Evolutionary conservation across 2,888 invertebrate genomes (phyloP).

Genomic region (Pachycephus smyrnensis): DNA sequence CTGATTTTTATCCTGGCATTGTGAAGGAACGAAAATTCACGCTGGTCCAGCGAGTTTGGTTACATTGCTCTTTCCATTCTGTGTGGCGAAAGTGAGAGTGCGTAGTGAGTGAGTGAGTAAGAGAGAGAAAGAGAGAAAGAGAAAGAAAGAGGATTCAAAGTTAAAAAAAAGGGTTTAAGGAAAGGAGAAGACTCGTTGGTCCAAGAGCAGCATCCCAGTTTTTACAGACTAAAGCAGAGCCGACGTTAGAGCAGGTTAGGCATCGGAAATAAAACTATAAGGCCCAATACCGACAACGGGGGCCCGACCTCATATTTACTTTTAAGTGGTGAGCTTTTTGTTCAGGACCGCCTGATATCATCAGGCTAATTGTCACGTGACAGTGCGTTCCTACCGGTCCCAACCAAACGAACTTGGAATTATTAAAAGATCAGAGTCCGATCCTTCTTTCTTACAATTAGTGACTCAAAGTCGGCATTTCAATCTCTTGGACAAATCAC

Average conservation of each 20-base stretch:
- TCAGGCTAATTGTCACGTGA: constrained; percentile 11
- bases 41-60: constrained; percentile 18
- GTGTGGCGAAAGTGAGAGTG: not conserved
- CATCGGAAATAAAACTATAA: not conserved
- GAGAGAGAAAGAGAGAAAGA: no score
- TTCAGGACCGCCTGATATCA: not conserved
- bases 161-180: constrained; percentile 13
- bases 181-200: constrained; percentile 5
- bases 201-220: not conserved
- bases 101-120: not conserved
- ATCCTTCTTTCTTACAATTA: not conserved
- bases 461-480: not conserved
- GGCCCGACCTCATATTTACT: not conserved
- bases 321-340: not conserved
- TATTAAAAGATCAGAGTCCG: not conserved
- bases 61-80: not conserved
- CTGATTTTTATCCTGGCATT: constrained; percentile 34
- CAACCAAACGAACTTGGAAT: not conserved
- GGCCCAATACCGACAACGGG: not conserved
- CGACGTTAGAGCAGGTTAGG: not conserved
- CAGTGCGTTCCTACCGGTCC: constrained; percentile 1
- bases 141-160: not conserved
- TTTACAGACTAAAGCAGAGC: not conserved
- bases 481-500: not conserved
- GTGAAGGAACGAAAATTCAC: constrained; percentile 42